phyloP scores from a whole-genome alignment of 2,113 vertebrate species.

The Pedionomus torquatus region DNA sequence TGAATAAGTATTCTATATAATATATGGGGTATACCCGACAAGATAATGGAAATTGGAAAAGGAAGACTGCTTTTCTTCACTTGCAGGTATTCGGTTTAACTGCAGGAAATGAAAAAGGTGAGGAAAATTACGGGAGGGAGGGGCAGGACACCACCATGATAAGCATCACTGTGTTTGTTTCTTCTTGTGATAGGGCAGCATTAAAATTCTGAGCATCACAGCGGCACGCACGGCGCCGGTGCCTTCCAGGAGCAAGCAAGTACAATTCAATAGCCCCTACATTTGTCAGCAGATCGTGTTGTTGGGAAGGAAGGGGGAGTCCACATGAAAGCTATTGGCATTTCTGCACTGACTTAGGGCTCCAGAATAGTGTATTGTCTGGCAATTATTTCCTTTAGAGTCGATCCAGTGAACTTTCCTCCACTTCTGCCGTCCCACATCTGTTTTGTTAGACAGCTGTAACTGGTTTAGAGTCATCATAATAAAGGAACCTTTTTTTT shows the following conservation, averaged over 20 bases:
- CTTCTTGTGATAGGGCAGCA: background rate
- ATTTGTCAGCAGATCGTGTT: background rate
- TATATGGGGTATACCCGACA: background rate
- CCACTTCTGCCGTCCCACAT: slow-evolving; percentile 25
- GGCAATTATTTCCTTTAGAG: slow-evolving; percentile 1
- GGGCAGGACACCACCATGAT: background rate
- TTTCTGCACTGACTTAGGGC: background rate
- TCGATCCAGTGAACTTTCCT: slow-evolving; percentile 51
- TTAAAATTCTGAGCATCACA: slow-evolving; percentile 2
- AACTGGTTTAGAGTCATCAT: slow-evolving; percentile 40
- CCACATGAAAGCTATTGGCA: background rate
- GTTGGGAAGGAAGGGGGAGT: background rate
- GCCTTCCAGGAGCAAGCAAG: background rate
- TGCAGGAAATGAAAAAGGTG: slow-evolving; percentile 17
- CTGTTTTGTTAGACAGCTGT: slow-evolving; percentile 58
- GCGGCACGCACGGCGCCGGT: accelerated
- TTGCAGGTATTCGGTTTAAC: background rate
- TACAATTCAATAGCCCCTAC: background rate
- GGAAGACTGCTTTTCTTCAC: background rate
- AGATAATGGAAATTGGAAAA: slow-evolving; percentile 35
- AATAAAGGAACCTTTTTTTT: background rate
- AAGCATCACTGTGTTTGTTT: background rate
- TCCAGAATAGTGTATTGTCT: slow-evolving; percentile 10
- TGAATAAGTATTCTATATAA: slow-evolving; percentile 13
- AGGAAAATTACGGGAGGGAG: background rate